Percentiles rank a stretch among this genome's conserved stretches.
phyloP scores from a whole-genome alignment of 2,888 invertebrate genomes.

The Troilus luridus region DNA sequence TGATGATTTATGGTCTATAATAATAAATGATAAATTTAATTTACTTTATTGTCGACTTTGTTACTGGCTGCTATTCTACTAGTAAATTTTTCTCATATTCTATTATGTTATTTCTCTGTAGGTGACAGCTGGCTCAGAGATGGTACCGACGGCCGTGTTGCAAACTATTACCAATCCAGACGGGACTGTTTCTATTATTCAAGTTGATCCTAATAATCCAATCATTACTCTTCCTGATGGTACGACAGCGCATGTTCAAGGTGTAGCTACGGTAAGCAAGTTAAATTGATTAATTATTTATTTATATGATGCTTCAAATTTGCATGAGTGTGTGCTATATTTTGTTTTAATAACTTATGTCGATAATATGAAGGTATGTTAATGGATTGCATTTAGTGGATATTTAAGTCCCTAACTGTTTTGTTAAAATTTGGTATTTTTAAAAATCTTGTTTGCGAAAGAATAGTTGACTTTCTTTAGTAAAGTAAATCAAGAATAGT shows the following conservation, averaged over 20 bases:
- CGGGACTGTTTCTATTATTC: constrained; percentile 94
- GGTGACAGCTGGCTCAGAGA: constrained; percentile 68
- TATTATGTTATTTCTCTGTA: background rate
- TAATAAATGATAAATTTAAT: background rate
- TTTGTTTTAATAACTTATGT: too few species aligned
- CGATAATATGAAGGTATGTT: background rate
- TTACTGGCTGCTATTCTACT: background rate
- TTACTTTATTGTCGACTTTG: background rate
- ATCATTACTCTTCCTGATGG: constrained; percentile 95
- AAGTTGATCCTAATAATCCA: constrained; percentile 92
- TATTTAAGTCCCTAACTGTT: too few species aligned
- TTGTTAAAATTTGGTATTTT: too few species aligned
- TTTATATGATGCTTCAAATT: background rate
- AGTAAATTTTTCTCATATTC: background rate
- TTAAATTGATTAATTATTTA: background rate
- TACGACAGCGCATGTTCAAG: constrained; percentile 93
- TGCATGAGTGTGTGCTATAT: background rate
- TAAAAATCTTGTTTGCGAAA: too few species aligned
- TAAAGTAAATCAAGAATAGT: too few species aligned
- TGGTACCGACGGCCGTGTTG: constrained; percentile 76
- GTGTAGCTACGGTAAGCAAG: constrained; percentile 76
- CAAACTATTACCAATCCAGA: constrained; percentile 97
- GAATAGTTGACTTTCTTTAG: too few species aligned
- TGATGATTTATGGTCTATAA: too few species aligned
- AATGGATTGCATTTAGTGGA: background rate